These are phyloP conservation scores for Hypanus sabinus DNA, from an alignment of 2,113 vertebrate genomes.

Conservation along the genomic window DNA sequence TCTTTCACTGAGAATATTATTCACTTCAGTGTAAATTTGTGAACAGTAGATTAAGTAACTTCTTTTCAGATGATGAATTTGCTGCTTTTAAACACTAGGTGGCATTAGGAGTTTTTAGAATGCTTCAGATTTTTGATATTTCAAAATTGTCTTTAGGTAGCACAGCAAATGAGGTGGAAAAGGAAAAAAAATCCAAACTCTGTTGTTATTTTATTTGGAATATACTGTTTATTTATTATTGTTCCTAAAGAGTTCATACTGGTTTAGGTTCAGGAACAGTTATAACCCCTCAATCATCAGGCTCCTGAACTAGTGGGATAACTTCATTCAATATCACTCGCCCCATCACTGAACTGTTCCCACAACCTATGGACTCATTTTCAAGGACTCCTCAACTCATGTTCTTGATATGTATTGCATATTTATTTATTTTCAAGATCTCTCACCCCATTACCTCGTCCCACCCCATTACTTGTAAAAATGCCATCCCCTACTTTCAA, in stretches of 20 bases:
- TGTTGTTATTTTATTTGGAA: background rate
- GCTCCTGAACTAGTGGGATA: no score
- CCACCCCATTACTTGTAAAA: no score
- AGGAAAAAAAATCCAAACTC: background rate
- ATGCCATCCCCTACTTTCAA: no score
- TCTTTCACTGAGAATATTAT: background rate
- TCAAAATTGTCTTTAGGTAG: background rate
- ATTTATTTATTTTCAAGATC: no score
- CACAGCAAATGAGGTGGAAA: background rate
- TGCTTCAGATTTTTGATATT: background rate
- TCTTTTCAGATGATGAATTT: background rate
- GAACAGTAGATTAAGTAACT: background rate
- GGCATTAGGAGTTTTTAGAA: background rate
- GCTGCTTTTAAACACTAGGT: background rate
- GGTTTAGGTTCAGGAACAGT: no score
- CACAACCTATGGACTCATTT: no score
- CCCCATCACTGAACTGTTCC: no score
- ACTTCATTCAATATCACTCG: no score
- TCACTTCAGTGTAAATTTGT: background rate
- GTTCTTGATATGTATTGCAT: no score
- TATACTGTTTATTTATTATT: background rate
- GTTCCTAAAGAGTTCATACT: background rate
- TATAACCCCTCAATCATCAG: no score
- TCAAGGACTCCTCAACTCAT: no score
- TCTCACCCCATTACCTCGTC: no score